Evolutionary conservation across 2,888 invertebrate genomes (phyloP).

Genomic region (Frankliniella fusca): DNA sequence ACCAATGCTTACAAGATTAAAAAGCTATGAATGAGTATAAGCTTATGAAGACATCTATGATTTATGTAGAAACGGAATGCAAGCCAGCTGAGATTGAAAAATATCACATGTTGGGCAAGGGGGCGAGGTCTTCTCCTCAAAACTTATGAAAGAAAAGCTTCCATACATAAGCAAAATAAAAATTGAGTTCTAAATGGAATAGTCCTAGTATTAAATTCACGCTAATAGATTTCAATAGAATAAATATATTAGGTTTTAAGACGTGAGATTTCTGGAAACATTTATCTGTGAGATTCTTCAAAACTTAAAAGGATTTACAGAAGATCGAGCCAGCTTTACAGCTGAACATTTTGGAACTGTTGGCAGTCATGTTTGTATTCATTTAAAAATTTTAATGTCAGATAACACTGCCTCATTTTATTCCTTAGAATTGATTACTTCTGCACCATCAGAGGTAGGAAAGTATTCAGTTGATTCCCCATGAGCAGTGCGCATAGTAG

Average conservation of each 20-base stretch:
- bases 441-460: not conserved
- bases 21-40: too few relatives aligned
- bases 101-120: too few relatives aligned
- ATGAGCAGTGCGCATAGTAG: conserved; percentile 12
- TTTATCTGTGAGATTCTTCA: not conserved
- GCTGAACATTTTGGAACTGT: too few relatives aligned
- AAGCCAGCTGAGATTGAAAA: too few relatives aligned
- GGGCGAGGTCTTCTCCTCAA: too few relatives aligned
- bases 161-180: not conserved
- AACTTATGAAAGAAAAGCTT: not conserved
- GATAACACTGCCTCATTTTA: not conserved
- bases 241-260: too few relatives aligned
- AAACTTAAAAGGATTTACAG: not conserved
- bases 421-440: not conserved
- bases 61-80: too few relatives aligned
- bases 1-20: too few relatives aligned
- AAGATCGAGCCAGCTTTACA: not conserved
- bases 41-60: too few relatives aligned
- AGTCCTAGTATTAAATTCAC: not conserved
- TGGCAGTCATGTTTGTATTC: too few relatives aligned
- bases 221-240: not conserved
- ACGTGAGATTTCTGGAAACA: too few relatives aligned
- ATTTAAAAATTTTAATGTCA: too few relatives aligned
- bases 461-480: not conserved
- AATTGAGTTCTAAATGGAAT: not conserved